These are phyloP conservation scores for Colius striatus DNA, from an alignment of 2,113 vertebrate species.

Conservation along the genomic window DNA sequence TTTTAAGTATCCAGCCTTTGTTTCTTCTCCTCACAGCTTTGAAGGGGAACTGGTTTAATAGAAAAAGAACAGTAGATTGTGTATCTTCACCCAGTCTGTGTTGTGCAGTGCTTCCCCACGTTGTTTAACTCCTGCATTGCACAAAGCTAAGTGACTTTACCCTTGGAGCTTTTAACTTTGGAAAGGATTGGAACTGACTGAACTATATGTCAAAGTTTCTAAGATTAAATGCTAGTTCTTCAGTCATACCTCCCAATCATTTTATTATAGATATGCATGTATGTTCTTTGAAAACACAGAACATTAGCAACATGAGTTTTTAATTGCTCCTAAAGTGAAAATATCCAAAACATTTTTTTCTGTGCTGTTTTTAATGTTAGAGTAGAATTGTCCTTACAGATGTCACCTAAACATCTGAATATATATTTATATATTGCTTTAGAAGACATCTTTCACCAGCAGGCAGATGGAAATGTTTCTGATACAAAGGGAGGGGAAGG, in stretches of 20 bases:
- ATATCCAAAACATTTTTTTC: background rate
- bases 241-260: background rate
- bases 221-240: background rate
- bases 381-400: background rate
- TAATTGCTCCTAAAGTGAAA: background rate
- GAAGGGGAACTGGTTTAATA: constrained; percentile 30
- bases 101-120: background rate
- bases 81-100: background rate
- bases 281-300: background rate
- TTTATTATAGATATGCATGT: background rate
- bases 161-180: background rate
- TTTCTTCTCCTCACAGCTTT: constrained; percentile 47
- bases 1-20: constrained; percentile 53
- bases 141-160: background rate
- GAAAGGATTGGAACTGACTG: background rate
- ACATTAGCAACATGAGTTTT: background rate
- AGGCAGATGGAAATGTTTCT: background rate
- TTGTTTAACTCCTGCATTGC: background rate
- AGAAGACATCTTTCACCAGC: background rate
- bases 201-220: constrained; percentile 11
- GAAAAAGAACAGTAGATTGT: background rate
- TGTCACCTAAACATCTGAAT: background rate
- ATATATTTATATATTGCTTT: background rate
- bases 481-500: background rate
- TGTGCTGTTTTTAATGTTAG: background rate